Evolutionary conservation across 2,888 invertebrate species (phyloP).

Genomic region (Mythimna vitellina): DNA sequence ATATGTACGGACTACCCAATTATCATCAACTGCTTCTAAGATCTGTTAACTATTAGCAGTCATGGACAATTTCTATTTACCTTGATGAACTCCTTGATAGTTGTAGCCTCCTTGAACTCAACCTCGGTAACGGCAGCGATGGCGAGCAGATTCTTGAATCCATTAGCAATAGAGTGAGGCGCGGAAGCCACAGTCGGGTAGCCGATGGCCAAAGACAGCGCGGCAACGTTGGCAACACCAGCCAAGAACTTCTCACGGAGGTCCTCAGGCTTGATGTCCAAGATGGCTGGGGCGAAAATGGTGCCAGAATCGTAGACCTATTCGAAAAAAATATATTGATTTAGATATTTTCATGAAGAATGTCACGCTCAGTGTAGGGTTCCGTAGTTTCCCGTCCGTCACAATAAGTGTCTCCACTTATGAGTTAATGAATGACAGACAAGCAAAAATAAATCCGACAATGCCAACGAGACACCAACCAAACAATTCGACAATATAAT

Average conservation of each 20-base stretch:
- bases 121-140: conserved; percentile 99
- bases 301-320: conserved; percentile 99
- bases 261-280: conserved; percentile 99
- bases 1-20: too few relatives aligned
- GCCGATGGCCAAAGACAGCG: conserved; percentile 97
- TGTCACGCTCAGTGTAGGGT: too few relatives aligned
- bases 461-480: too few relatives aligned
- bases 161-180: conserved; percentile 99
- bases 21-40: too few relatives aligned
- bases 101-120: conserved; percentile 98
- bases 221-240: conserved; percentile 98
- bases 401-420: too few relatives aligned
- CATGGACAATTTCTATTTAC: conserved; percentile 76
- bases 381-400: too few relatives aligned
- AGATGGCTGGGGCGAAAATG: conserved; percentile 98
- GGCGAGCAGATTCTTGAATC: conserved; percentile 99
- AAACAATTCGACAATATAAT: too few relatives aligned
- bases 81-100: conserved; percentile 97
- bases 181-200: conserved; percentile 99
- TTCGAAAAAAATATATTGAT: neutral
- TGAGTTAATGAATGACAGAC: too few relatives aligned
- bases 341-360: neutral
- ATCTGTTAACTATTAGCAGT: neutral
- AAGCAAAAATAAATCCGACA: too few relatives aligned
- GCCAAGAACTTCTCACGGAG: conserved; percentile 96